A percentile compares a stretch with the other conserved stretches of the same genome.
phyloP scores from a whole-genome alignment of 53 echinoderm and acorn worm species.

The Temnopleurus reevesii region DNA sequence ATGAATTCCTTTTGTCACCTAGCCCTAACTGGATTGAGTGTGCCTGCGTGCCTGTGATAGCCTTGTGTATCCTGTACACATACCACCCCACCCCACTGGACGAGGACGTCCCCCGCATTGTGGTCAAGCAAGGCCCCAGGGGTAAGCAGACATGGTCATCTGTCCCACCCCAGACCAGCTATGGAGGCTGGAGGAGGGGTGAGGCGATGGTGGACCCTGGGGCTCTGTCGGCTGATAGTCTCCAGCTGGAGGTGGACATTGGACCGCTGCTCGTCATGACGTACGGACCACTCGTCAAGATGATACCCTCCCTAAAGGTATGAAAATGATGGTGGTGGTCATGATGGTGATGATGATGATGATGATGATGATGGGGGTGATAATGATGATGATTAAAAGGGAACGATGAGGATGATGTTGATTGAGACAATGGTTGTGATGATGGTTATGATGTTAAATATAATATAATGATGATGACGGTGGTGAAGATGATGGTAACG shows the following conservation, averaged over 20 bases:
- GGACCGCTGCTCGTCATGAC: conserved; percentile 89
- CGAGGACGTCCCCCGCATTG: conserved; percentile 80
- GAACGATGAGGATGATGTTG: too few species aligned
- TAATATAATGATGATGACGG: too few species aligned
- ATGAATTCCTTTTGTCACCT: background rate
- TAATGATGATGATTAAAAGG: too few species aligned
- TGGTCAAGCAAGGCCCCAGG: conserved; percentile 62
- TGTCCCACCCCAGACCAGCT: conserved; percentile 74
- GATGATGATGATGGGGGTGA: too few species aligned
- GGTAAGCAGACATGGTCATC: conserved; percentile 57
- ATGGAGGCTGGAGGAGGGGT: conserved; percentile 77
- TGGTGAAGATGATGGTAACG: too few species aligned
- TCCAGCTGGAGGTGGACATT: conserved; percentile 92
- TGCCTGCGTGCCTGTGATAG: conserved; percentile 82
- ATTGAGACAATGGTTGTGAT: too few species aligned
- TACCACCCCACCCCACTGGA: conserved; percentile 92
- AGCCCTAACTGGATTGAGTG: conserved; percentile 94
- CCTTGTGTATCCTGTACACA: conserved; percentile 78
- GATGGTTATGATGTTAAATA: too few species aligned
- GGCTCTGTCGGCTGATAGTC: conserved; percentile 70
- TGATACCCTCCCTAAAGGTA: conserved; percentile 84
- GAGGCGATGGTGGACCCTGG: conserved; percentile 76
- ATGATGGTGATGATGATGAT: too few species aligned
- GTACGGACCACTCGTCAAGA: conserved; percentile 81
- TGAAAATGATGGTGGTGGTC: too few species aligned